A percentile compares a stretch with the other conserved stretches of the same genome.
These are phyloP conservation scores for Bellardia pandia DNA, from an alignment of 2,888 invertebrate genomes.

Conservation along the genomic window DNA sequence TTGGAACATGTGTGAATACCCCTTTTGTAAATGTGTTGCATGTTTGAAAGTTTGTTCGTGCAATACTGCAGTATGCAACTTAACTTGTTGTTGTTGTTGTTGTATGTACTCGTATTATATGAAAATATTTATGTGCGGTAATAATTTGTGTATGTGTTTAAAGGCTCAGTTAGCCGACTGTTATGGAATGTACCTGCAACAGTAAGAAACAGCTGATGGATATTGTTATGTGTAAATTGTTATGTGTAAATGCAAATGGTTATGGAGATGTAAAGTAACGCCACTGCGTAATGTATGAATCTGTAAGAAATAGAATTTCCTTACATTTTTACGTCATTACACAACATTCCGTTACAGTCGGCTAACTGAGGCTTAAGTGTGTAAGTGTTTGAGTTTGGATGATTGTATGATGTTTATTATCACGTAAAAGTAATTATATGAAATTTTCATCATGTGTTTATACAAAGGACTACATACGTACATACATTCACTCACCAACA, in stretches of 20 bases:
- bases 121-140: conserved; percentile 38
- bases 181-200: too few species aligned
- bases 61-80: conserved; percentile 28
- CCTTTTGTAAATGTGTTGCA: conserved; percentile 58
- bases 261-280: too few species aligned
- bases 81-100: conserved; percentile 5
- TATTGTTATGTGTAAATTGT: too few species aligned
- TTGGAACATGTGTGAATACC: conserved; percentile 60
- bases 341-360: too few species aligned
- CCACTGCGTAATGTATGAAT: too few species aligned
- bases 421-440: conserved; percentile 70
- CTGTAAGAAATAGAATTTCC: too few species aligned
- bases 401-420: conserved; percentile 63
- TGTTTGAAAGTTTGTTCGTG: conserved; percentile 42
- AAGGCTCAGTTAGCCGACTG: too few species aligned
- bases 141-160: not conserved
- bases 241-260: too few species aligned
- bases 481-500: not conserved
- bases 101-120: conserved; percentile 4
- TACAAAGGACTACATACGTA: not conserved
- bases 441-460: conserved; percentile 60
- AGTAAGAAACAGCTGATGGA: too few species aligned
- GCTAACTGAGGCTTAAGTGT: too few species aligned
- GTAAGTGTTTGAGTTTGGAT: conserved; percentile 26
- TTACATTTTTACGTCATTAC: too few species aligned